Percentiles rank a stretch among this genome's conserved stretches.
Conservation (phyloP, 2,113 vertebrate genomes). For the Macrotis lagotis region DNA sequence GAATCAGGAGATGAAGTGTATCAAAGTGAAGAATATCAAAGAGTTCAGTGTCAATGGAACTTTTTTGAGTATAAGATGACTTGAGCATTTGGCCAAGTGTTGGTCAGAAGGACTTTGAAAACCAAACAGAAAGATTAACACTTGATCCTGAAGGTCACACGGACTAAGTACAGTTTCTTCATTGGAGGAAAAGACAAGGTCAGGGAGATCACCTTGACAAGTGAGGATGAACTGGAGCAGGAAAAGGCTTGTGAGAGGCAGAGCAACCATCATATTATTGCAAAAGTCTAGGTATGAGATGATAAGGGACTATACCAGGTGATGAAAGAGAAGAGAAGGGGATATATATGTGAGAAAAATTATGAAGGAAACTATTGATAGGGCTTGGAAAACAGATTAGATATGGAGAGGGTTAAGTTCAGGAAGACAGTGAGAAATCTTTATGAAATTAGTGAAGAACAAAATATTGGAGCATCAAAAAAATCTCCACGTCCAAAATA, state of each 20-base stretch:
- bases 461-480: too few species aligned
- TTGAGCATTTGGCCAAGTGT: neutral
- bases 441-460: too few species aligned
- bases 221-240: too few species aligned
- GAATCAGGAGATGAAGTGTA: neutral
- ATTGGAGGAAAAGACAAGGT: neutral
- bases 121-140: neutral
- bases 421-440: too few species aligned
- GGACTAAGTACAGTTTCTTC: neutral
- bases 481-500: neutral
- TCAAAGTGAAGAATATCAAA: neutral
- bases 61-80: neutral
- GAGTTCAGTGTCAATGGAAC: neutral
- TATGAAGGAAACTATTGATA: neutral
- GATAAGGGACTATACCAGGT: neutral
- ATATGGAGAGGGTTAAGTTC: too few species aligned
- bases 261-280: neutral
- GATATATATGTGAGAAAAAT: too few species aligned
- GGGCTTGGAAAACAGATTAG: too few species aligned
- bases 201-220: neutral
- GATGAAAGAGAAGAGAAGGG: neutral
- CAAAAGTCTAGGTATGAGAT: neutral
- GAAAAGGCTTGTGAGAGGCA: neutral
- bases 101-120: neutral
- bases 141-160: neutral